Percentiles rank a stretch among this genome's conserved stretches.
Evolutionary conservation across 2,113 vertebrate species (phyloP).

Genomic region (Saccopteryx bilineata): DNA sequence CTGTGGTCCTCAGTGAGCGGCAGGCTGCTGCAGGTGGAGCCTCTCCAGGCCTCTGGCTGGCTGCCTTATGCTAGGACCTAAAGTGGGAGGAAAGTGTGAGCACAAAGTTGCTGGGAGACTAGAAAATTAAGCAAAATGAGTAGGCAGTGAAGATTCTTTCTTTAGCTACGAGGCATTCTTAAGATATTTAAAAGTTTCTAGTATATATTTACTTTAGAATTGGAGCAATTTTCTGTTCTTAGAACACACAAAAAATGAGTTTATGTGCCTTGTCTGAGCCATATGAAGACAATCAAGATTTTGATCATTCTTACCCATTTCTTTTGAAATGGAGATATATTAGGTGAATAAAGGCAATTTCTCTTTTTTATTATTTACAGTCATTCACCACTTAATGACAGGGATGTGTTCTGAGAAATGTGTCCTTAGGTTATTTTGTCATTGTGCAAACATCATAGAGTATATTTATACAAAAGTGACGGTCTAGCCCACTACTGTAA

Average conservation of each 20-base stretch:
- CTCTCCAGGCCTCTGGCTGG: neutral
- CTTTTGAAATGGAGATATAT: neutral
- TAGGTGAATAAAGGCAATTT: neutral
- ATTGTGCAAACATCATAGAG: neutral
- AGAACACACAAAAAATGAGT: slow-evolving; percentile 21
- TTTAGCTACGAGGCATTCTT: slow-evolving; percentile 74
- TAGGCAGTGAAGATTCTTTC: slow-evolving; percentile 68
- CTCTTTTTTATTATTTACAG: neutral
- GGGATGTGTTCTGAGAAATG: neutral
- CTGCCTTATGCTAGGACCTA: slow-evolving; percentile 35
- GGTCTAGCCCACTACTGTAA: neutral
- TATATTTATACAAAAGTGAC: neutral
- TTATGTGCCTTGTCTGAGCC: neutral
- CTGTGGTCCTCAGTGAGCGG: neutral
- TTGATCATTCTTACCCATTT: neutral
- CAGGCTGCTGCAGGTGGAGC: neutral
- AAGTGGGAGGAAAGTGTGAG: slow-evolving; percentile 61
- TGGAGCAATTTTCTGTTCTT: slow-evolving; percentile 62
- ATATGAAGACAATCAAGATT: slow-evolving; percentile 44
- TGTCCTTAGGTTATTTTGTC: neutral
- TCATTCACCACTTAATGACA: neutral
- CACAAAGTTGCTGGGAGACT: slow-evolving; percentile 25
- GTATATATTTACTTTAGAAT: slow-evolving; percentile 63
- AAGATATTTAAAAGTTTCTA: slow-evolving; percentile 64
- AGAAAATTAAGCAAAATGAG: slow-evolving; percentile 72